A percentile compares a stretch with the other conserved stretches of the same genome.
These are phyloP conservation scores for Nemopilema nomurai DNA, from an alignment of 30 jellyfish, hydroid and myxozoan species.

Conservation along the genomic window DNA sequence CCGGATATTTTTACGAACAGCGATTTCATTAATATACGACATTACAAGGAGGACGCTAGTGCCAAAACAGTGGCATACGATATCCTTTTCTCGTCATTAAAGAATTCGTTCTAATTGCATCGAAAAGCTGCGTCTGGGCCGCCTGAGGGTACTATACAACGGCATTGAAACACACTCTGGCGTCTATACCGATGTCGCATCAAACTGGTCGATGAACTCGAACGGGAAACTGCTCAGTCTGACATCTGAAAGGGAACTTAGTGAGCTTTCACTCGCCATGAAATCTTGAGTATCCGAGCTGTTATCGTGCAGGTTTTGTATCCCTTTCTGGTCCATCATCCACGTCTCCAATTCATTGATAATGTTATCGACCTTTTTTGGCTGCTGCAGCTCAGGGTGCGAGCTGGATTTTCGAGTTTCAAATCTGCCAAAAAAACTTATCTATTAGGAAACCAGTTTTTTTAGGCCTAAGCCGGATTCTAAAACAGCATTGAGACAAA, in stretches of 20 bases:
- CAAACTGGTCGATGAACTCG: conserved; percentile 80
- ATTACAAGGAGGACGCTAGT: no score
- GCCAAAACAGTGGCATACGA: no score
- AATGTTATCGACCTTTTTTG: conserved; percentile 84
- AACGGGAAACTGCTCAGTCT: conserved; percentile 59
- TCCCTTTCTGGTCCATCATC: conserved; percentile 73
- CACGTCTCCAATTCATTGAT: conserved; percentile 82
- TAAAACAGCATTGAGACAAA: no score
- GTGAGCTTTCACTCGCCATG: conserved; percentile 53
- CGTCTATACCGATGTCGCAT: conserved; percentile 82
- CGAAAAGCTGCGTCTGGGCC: no score
- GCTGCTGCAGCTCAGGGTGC: conserved; percentile 37
- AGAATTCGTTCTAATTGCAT: no score
- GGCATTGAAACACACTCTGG: no score
- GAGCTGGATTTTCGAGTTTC: conserved; percentile 10
- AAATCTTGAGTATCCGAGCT: conserved; percentile 29
- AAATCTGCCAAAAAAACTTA: background rate
- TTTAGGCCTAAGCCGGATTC: no score
- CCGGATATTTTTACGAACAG: no score
- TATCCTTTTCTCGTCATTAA: no score
- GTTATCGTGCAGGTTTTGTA: conserved; percentile 37
- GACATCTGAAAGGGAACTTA: conserved; percentile 44
- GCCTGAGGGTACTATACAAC: no score
- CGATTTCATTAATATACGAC: no score
- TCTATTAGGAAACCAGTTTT: background rate